Base-by-base conservation (phyloP, 2,113 vertebrate species). In the Chionis minor region DNA sequence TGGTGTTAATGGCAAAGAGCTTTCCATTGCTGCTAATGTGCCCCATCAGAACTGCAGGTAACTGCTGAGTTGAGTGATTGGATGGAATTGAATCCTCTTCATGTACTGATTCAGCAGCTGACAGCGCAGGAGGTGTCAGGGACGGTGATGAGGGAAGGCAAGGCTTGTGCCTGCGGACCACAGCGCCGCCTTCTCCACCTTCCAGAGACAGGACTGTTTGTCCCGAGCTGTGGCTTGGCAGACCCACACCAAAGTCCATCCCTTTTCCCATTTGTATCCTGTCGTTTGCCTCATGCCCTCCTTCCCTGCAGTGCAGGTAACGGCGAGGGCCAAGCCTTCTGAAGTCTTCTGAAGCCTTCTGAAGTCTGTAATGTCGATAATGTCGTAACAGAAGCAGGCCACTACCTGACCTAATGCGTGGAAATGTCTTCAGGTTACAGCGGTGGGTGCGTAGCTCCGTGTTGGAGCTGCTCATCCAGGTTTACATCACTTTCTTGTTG, bases 391-490 rank as follows among this genome's bases (percentile, higher is more conserved):
- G 72, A 47, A 56, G 10, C 1, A 4, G 42, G 67, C 45, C 35
- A 33, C 32, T 10, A 52, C 42, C 73, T 67, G 66, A 11, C 22
- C 38, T 9, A 12, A 9, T 13, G 23, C 27, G 47, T 3, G 17
- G 86, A 21, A 42, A 13, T 13, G 10, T 15, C 23, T 35, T 71
- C 61, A 15, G 40, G 12, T 75, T 40, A 14, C 23, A 22, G n/a
- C 0, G 1, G 1, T 26, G 61, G 32, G 18, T 61, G 51, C 6
- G 2, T 10, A 33, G 47, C 14, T 80, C 47, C 16, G 28, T 14
- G 8, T 7, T 70, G 62, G 79, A 71, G 56, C 47, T 77, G 62
- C 44, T 42, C 28, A 6, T 35, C 10, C 19, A 44, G 38, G 8
- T 42, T 59, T 67, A 24, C 24, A 21, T 28, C 0, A 6, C 24